Percentiles rank a stretch among this genome's conserved stretches.
Conservation (phyloP, 2,113 vertebrate species). For the Haliaeetus leucogaster region DNA sequence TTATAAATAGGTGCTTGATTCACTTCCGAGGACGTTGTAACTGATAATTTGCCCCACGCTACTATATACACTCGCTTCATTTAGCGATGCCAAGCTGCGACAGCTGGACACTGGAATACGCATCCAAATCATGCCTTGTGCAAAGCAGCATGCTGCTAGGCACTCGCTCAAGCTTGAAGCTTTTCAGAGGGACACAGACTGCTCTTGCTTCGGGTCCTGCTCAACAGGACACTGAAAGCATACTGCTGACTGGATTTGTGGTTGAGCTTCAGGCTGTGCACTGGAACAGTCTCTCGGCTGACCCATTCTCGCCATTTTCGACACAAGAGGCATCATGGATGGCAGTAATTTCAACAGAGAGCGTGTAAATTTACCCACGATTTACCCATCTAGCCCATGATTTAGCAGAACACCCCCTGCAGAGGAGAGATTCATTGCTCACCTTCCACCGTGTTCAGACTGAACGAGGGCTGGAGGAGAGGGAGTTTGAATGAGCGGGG, state of each 20-base stretch:
- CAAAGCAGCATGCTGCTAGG: neutral
- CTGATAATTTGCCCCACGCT: neutral
- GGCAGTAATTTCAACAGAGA: neutral
- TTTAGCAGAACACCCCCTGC: rapidly evolving
- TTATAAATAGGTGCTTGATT: neutral
- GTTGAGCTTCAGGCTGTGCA: neutral
- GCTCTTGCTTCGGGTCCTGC: neutral
- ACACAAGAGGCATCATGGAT: neutral
- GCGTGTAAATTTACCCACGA: rapidly evolving
- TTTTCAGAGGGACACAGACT: neutral
- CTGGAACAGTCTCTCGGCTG: neutral
- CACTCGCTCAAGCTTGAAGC: rapidly evolving
- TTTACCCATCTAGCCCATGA: neutral
- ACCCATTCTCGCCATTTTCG: neutral
- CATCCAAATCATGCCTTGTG: rapidly evolving
- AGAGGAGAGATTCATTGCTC: rapidly evolving
- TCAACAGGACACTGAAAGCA: neutral
- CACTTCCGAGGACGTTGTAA: rapidly evolving
- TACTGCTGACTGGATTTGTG: rapidly evolving
- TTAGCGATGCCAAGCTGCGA: rapidly evolving
- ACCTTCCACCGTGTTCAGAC: rapidly evolving
- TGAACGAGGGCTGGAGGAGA: neutral
- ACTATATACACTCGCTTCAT: rapidly evolving
- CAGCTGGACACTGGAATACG: neutral
- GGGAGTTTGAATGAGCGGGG: neutral